Evolutionary conservation across 2,888 invertebrate genomes (phyloP), one percentile per base, ranked within the genome.

Genomic region (Eurytoma adleriae): DNA sequence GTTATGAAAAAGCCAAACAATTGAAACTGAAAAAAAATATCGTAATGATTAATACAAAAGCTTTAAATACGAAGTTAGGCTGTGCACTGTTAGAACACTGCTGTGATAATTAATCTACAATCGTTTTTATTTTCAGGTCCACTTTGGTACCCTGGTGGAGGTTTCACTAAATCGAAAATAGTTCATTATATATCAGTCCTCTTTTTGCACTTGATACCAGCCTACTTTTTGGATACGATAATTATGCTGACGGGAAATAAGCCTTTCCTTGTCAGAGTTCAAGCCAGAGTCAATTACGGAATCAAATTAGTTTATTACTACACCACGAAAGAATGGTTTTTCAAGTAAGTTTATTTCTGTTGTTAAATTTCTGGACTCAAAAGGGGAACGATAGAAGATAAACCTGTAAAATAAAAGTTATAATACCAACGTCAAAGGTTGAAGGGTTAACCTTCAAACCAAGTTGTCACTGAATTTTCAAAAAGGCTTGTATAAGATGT

Each of bases 301-400:
- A 89, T 95, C 18, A 91, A 92, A 79, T 92, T 96, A 0, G 91
- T 97, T 12, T 94, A 95, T 83, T 96, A 95, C 89, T 97, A 97
- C 91, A 96, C 96, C 0, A 95, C 94, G 3, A 94, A 95, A 76
- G 93, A 95, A 81, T 98, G 98, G 98, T 90, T 93, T 56, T 97
- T 97, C 88, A 92, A 84, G 89, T 88, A 84, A 75, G 83, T 79
- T 20, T 76, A 48, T n/a, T 52, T 54, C 24, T 66, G 62, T 61
- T 3, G 4, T 3, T 4, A 7, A 40, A 40, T 40, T 40, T 40
- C 1, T 7, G 3, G 4, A 7, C 40, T 40, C 7, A 40, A 40
- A 40, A 40, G 3, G 40, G 40, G 40, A 40, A 7, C n/a, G n/a
- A n/a, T n/a, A 24, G 24, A 24, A 24, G 24, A 24, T 24, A 24